Base-by-base conservation (phyloP, 2,888 invertebrate species). In the Galeopsomyia nigrocyanea region DNA sequence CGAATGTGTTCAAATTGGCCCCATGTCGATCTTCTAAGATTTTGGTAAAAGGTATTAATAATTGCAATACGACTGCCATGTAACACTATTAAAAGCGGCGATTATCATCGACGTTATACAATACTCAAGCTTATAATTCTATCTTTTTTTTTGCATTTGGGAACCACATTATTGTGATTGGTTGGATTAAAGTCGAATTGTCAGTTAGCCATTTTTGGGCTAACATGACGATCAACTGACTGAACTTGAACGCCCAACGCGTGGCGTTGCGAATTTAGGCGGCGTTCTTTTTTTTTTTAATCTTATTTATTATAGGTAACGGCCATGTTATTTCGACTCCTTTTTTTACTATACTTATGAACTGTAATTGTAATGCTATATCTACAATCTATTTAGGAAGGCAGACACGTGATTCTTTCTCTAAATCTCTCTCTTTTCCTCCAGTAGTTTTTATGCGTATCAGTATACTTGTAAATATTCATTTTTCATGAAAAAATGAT, bases 361-460 rank as follows among this genome's bases (percentile, higher is more conserved):
- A 73, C 55, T 69, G 39, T 61, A 68, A 57, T 74, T 65, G 51
- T 68, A 70, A 68, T 39, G 14, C 64, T 69, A 73, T 69, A 71
- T 60, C 73, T 71, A 51, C 66, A 74, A 71, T 68, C 66, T 75
- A 53, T 77, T 76, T 75, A 73, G n/a, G 66, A 74, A 68, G 74
- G 69, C 64, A 76, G 75, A 77, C 76, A 76, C 76, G 79, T 78
- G 78, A 78, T 77, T 75, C 68, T 75, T n/a, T n/a, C n/a, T n/a
- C n/a, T n/a, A n/a, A n/a, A n/a, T n/a, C 39, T 39, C 13, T 39
- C 7, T 39, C 7, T 39, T 39, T 7, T 39, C 68, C 62, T 75
- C 65, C 63, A 75, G 69, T 76, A 76, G 75, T 76, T 75, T 39
- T 70, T 77, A 77, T 75, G 39, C 39, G 39, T 26, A 39, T 13